Evolutionary conservation across 2,797 vertebrate genomes (phyloP).

Genomic region (Platalea minor): DNA sequence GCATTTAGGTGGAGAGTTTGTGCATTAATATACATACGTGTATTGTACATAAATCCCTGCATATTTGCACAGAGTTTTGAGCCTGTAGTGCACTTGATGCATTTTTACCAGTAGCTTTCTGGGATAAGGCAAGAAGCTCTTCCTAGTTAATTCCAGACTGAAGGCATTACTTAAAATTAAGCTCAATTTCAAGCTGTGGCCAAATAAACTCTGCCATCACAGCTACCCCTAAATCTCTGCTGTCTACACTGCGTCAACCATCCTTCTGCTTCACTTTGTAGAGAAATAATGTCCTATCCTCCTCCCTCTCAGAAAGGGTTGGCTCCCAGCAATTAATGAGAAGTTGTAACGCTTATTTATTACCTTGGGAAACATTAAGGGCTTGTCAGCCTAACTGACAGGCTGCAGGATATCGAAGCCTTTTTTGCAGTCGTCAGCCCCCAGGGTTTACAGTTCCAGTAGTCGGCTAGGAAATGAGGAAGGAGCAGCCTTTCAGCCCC

Average conservation of each 20-base stretch:
- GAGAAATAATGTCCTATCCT: not conserved
- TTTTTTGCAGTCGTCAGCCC: not conserved
- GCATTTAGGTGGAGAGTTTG: not conserved
- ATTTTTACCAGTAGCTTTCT: not conserved
- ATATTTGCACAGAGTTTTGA: not conserved
- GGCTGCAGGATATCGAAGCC: not conserved
- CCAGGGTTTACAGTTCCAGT: not conserved
- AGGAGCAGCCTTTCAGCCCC: not conserved
- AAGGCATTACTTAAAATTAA: not conserved
- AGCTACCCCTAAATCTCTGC: not conserved
- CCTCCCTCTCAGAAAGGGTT: not conserved
- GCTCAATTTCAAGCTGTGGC: not conserved
- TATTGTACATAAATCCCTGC: not conserved
- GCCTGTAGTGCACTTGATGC: not conserved
- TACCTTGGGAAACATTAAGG: not conserved
- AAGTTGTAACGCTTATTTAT: not conserved
- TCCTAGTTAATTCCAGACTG: not conserved
- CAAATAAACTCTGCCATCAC: not conserved
- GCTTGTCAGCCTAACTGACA: not conserved
- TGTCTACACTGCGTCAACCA: not conserved
- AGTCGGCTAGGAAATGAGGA: not conserved
- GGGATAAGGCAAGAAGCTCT: not conserved
- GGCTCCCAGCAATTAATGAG: not conserved
- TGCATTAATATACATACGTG: not conserved
- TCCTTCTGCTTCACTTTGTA: not conserved